A percentile compares a stretch with the other conserved stretches of the same genome.
phyloP scores from a whole-genome alignment of 2,797 vertebrate species.

The Petrocephalus schoutedeni region DNA sequence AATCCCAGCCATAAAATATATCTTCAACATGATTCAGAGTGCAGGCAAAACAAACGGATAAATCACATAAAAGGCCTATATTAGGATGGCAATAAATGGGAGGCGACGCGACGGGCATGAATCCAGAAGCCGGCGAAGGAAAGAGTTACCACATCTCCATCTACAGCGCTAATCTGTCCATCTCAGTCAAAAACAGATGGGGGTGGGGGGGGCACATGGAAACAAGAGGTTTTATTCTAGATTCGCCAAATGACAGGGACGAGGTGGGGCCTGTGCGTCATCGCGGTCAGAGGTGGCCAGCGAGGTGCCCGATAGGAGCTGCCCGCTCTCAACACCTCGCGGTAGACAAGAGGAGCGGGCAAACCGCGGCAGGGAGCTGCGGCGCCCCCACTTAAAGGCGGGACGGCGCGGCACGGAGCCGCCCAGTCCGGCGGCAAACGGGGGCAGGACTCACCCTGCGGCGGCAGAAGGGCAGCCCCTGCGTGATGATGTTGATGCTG shows the following conservation, averaged over 20 bases:
- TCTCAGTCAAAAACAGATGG: not conserved
- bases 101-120: not conserved
- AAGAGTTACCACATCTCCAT: not conserved
- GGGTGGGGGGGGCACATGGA: not conserved
- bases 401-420: slow-evolving; percentile 21
- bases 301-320: not conserved
- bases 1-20: not conserved
- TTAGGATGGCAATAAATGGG: not conserved
- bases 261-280: not conserved
- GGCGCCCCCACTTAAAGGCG: slow-evolving; percentile 10
- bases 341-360: not conserved
- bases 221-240: not conserved
- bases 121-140: not conserved
- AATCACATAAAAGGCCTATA: not conserved
- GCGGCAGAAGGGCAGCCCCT: slow-evolving; percentile 91
- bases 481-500: slow-evolving; percentile 97
- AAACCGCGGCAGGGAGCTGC: not conserved
- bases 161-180: not conserved
- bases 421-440: not conserved
- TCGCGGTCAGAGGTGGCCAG: slow-evolving; percentile 1
- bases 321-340: not conserved
- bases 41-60: not conserved
- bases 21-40: not conserved
- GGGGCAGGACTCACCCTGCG: slow-evolving; percentile 80
- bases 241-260: not conserved